Conservation (phyloP, 2,888 invertebrate species). For the Epinotia brunnichana region DNA sequence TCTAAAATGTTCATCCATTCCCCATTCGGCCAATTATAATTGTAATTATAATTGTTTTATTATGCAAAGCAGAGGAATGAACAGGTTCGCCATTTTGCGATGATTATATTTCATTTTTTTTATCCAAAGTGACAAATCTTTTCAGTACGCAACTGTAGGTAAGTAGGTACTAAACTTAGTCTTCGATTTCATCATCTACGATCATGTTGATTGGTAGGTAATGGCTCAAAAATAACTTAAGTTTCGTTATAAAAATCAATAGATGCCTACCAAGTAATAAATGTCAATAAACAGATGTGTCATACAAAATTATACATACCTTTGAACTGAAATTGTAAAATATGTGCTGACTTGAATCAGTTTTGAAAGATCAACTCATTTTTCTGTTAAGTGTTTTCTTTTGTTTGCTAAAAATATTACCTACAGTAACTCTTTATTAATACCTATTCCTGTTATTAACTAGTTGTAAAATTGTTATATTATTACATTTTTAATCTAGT, state of each 20-base stretch:
- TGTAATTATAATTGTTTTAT: too few relatives aligned
- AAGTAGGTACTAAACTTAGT: background rate
- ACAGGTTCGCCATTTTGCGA: too few relatives aligned
- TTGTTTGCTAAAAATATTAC: background rate
- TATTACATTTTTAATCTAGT: background rate
- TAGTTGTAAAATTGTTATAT: conserved; percentile 5
- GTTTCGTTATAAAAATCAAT: too few relatives aligned
- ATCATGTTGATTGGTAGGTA: background rate
- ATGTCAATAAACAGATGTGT: background rate
- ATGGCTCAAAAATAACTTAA: background rate
- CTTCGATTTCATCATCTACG: too few relatives aligned
- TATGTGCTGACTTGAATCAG: background rate
- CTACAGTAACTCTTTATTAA: conserved; percentile 10
- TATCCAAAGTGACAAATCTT: too few relatives aligned
- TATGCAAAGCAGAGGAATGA: background rate
- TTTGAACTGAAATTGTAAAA: background rate
- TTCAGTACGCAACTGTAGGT: too few relatives aligned
- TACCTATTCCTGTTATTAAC: conserved; percentile 20
- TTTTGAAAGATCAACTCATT: background rate
- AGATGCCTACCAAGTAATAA: too few relatives aligned
- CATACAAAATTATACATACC: background rate
- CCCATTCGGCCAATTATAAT: too few relatives aligned
- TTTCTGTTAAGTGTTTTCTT: background rate
- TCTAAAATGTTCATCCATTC: too few relatives aligned
- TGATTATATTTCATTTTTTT: too few relatives aligned